Percentiles rank a stretch among this genome's conserved stretches.
phyloP scores from a whole-genome alignment of 1,140 invertebrate genomes.

The Bombus picipes region DNA sequence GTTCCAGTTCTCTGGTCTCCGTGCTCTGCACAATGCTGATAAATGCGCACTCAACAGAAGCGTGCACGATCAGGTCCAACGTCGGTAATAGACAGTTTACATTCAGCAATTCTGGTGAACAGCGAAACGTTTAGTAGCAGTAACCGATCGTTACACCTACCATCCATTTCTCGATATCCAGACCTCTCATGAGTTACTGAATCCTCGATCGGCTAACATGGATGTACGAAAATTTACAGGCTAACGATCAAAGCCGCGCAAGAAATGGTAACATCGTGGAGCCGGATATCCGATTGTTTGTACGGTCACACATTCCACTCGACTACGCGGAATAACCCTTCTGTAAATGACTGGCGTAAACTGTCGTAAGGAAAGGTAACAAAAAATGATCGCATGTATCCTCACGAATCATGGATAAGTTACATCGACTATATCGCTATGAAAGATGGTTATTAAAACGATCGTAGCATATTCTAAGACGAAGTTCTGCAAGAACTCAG shows the following conservation, averaged over 20 bases:
- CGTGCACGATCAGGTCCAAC: constrained; percentile 32
- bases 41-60: constrained; percentile 49
- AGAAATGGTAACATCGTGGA: constrained; percentile 21
- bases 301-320: not conserved
- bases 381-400: not conserved
- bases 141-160: constrained; percentile 62
- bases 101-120: constrained; percentile 61
- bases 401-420: not conserved
- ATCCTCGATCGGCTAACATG: constrained; percentile 41
- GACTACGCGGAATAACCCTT: not conserved
- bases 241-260: constrained; percentile 29
- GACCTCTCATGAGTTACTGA: constrained; percentile 55
- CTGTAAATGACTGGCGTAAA: not conserved
- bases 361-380: not conserved
- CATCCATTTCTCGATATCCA: constrained; percentile 57
- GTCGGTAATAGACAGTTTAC: constrained; percentile 66
- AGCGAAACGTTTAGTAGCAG: constrained; percentile 59
- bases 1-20: constrained; percentile 14
- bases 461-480: constrained; percentile 2
- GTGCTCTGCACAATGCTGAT: constrained; percentile 50
- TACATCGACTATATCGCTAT: not conserved
- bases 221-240: constrained; percentile 46
- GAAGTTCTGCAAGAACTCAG: not conserved
- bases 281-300: constrained; percentile 14
- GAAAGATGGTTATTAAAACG: not conserved